Base-by-base conservation (phyloP, 2,797 vertebrate genomes). In the Bradypodion pumilum region DNA sequence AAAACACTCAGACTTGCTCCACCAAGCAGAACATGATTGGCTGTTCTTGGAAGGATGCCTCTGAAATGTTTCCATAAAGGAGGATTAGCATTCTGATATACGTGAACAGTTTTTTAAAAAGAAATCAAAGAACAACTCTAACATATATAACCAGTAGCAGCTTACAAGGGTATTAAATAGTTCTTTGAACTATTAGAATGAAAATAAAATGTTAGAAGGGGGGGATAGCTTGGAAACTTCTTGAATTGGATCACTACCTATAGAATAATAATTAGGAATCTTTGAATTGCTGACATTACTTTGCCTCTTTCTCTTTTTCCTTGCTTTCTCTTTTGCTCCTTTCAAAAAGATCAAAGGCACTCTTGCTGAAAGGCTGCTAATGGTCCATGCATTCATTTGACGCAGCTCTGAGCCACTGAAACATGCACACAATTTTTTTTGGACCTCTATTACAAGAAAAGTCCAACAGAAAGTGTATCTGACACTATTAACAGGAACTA, bases 201-300 rank as follows among this genome's bases (percentile, higher is more conserved):
- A 59, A 74, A 49, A 62, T 19, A 85, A 92, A 92, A 89, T 89
- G 79, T 84, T 85, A 82, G 92, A 91, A 94, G 81, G 96, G 97
- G 95, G 96, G 95, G 95, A 74, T 4, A 94, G 95, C 95, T 95
- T 95, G 95, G 96, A 96, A 97, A 95, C 94, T 69, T 69, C 96
- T 96, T 95, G 96, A 97, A 96, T 97, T 97, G 96, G 93, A 83
- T 95, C 95, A 96, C 96, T 97, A 96, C 96, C 97, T 96, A 93
- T 92, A 90, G 92, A 91, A 93, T 91, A 94, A 95, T 96, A 94
- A 94, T 96, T 96, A 95, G 95, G 92, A 86, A 85, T 92, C 94
- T 95, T 97, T 96, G 95, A 96, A 94, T 94, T 95, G 95, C 93
- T 97, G 96, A 97, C 96, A 96, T 94, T 90, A 94, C 88, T 97